Conservation (phyloP, 2,888 invertebrate genomes). For the Esperia sulphurella region DNA sequence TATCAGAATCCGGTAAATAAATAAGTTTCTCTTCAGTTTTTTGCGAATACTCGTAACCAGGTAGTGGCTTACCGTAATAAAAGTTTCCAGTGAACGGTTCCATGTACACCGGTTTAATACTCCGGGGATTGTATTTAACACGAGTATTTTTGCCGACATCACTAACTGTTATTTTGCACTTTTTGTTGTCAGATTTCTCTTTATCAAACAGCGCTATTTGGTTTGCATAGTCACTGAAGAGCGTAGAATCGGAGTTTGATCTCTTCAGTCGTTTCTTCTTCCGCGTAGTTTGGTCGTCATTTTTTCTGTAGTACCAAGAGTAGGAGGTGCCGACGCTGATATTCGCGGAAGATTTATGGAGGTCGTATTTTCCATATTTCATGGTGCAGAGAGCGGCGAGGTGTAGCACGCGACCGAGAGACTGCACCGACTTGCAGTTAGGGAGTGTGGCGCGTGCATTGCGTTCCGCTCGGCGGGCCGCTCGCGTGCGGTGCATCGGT, state of each 20-base stretch:
- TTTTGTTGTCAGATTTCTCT: conserved; percentile 46
- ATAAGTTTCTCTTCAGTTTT: conserved; percentile 65
- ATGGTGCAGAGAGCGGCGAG: conserved; percentile 51
- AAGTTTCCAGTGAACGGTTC: conserved; percentile 72
- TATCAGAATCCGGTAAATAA: conserved; percentile 69
- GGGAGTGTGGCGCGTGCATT: conserved; percentile 42
- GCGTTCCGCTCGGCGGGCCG: conserved; percentile 19
- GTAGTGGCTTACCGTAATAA: conserved; percentile 67
- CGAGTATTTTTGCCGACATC: conserved; percentile 59
- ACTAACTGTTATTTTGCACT: conserved; percentile 63
- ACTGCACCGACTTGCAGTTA: conserved; percentile 34
- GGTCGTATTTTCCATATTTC: conserved; percentile 77
- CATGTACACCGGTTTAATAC: conserved; percentile 62
- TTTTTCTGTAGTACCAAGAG: conserved; percentile 75
- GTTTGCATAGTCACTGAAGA: conserved; percentile 74
- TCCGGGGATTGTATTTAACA: conserved; percentile 53
- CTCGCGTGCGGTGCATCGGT: conserved; percentile 49
- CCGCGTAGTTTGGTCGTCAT: conserved; percentile 47
- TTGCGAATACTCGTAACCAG: conserved; percentile 54
- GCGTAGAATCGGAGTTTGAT: conserved; percentile 69
- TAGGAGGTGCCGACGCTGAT: conserved; percentile 70
- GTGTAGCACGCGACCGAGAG: conserved; percentile 54
- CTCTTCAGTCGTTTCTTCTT: conserved; percentile 55
- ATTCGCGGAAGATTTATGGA: conserved; percentile 69
- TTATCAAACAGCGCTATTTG: conserved; percentile 71